Evolutionary conservation across 1,140 invertebrate genomes (phyloP).

Genomic region (Oreohelix idahoensis): DNA sequence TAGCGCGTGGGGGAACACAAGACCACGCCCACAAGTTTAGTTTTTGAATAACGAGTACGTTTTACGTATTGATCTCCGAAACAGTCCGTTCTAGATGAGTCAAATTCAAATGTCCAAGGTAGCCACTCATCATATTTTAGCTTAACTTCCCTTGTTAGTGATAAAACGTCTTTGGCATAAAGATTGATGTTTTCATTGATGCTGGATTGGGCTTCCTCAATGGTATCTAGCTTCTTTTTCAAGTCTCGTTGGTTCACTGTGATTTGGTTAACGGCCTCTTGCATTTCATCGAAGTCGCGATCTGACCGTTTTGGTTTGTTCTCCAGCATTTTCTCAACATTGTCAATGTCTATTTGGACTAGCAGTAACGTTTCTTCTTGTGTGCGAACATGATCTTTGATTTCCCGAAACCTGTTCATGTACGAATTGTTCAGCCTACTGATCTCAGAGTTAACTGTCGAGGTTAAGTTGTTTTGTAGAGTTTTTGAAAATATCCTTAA

Average conservation of each 20-base stretch:
- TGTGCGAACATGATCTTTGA: conserved; percentile 16
- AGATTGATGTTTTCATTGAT: conserved; percentile 25
- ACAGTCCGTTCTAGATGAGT: conserved; percentile 53
- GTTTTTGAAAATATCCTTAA: neutral
- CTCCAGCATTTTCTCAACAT: conserved; percentile 34
- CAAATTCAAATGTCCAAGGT: conserved; percentile 56
- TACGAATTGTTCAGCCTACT: conserved; percentile 34
- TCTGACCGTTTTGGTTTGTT: conserved; percentile 33
- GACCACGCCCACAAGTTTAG: conserved; percentile 62
- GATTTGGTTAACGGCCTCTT: conserved; percentile 29
- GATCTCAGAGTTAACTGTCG: neutral
- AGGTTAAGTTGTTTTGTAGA: conserved; percentile 30
- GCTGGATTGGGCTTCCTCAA: conserved; percentile 1
- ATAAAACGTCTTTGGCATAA: conserved; percentile 19
- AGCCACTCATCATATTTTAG: conserved; percentile 54
- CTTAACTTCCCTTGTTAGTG: conserved; percentile 44
- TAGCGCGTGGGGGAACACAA: conserved; percentile 59
- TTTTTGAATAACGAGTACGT: conserved; percentile 49
- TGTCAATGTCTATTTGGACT: conserved; percentile 41
- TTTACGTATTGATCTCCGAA: conserved; percentile 58
- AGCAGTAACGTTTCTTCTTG: conserved; percentile 40
- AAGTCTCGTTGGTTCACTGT: conserved; percentile 36
- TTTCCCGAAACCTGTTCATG: conserved; percentile 18
- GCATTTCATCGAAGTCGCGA: conserved; percentile 28
- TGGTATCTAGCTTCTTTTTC: conserved; percentile 21